A percentile compares a stretch with the other conserved stretches of the same genome.
phyloP scores from a whole-genome alignment of 2,113 vertebrate genomes.

The Atherinomorus stipes region DNA sequence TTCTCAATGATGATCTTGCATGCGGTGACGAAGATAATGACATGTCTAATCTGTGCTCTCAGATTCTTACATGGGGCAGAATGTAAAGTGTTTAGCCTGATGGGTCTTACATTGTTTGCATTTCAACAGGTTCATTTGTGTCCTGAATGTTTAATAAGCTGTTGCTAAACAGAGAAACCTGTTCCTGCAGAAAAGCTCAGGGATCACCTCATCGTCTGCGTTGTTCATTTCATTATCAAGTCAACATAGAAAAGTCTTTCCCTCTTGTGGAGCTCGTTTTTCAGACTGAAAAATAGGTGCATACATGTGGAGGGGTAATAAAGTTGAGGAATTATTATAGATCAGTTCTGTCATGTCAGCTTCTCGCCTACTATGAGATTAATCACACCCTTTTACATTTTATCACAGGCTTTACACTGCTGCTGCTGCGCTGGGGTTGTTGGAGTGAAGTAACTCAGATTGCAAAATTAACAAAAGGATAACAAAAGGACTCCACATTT shows the following conservation, averaged over 20 bases:
- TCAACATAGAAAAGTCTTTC: slow-evolving; percentile 4
- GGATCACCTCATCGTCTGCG: slow-evolving; percentile 13
- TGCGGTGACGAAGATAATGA: slow-evolving; percentile 22
- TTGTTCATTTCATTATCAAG: slow-evolving; percentile 21
- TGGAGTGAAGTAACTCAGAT: slow-evolving; percentile 12
- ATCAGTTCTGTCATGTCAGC: slow-evolving; percentile 12
- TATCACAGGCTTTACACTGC: slow-evolving; percentile 34
- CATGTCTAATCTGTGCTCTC: slow-evolving; percentile 27
- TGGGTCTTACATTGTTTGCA: slow-evolving; percentile 46
- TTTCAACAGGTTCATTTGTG: slow-evolving; percentile 54
- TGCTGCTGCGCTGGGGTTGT: not conserved
- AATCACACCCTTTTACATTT: slow-evolving; percentile 19
- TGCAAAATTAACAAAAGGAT: slow-evolving; percentile 30
- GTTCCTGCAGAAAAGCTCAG: slow-evolving; percentile 3
- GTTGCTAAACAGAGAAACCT: slow-evolving; percentile 19
- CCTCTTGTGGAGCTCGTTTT: slow-evolving; percentile 3
- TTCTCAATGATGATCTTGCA: slow-evolving; percentile 6
- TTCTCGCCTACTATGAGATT: not conserved
- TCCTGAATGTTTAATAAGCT: slow-evolving; percentile 63
- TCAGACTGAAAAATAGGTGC: not conserved
- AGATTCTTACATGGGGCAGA: slow-evolving; percentile 20
- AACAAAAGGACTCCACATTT: slow-evolving; percentile 6
- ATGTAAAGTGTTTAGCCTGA: slow-evolving; percentile 47
- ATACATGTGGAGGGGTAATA: slow-evolving; percentile 4
- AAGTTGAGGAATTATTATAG: slow-evolving; percentile 20